Conservation (phyloP, 1,140 invertebrate species). For the Penaeus indicus region DNA sequence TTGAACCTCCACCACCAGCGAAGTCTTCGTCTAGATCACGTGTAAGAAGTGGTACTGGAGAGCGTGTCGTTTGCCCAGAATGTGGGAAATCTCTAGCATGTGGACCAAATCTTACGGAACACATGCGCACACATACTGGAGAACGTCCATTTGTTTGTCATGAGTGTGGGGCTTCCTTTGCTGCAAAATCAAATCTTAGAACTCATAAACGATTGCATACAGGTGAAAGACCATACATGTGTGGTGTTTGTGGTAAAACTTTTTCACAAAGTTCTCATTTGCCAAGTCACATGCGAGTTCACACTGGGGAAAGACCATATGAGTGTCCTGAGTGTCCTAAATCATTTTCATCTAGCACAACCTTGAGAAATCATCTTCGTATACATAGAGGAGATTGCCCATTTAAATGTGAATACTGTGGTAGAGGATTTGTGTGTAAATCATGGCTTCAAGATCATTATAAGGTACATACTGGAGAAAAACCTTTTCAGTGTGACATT, state of each 20-base stretch:
- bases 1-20: constrained; percentile 19
- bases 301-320: constrained; percentile 80
- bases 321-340: constrained; percentile 79
- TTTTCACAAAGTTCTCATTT: constrained; percentile 74
- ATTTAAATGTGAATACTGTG: constrained; percentile 72
- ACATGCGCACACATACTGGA: constrained; percentile 88
- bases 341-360: constrained; percentile 73
- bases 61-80: constrained; percentile 48
- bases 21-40: constrained; percentile 45
- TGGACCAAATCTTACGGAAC: constrained; percentile 74
- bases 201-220: constrained; percentile 69
- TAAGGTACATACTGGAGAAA: constrained; percentile 63
- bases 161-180: constrained; percentile 63
- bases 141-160: constrained; percentile 90
- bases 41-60: constrained; percentile 44
- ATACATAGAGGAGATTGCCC: constrained; percentile 71
- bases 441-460: constrained; percentile 60
- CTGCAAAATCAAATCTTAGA: constrained; percentile 65
- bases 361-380: constrained; percentile 60
- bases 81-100: constrained; percentile 57
- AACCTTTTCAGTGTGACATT: constrained; percentile 64
- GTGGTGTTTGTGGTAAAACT: constrained; percentile 71
- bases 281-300: constrained; percentile 91
- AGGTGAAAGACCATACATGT: constrained; percentile 70
- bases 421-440: constrained; percentile 60